These are phyloP conservation scores for Salarias fasciatus DNA, from an alignment of 2,797 vertebrate species.

Conservation along the genomic window DNA sequence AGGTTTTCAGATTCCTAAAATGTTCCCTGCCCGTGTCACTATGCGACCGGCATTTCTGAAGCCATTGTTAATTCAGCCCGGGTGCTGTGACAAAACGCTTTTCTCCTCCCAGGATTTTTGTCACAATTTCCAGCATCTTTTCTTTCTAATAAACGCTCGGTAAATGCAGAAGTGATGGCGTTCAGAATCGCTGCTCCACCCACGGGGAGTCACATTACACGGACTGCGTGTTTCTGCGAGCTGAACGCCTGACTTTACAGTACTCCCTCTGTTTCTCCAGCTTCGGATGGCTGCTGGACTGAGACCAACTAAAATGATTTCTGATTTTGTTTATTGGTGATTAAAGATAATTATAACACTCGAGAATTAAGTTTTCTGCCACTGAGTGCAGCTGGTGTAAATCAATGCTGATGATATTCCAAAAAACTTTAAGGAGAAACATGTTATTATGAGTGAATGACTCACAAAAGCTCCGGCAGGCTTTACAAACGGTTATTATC, in stretches of 20 bases:
- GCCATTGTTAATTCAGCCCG: conserved; percentile 10
- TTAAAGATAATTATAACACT: conserved; percentile 22
- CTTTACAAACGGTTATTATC: background rate
- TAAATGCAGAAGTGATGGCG: conserved; percentile 6
- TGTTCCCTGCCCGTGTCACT: background rate
- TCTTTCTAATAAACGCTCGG: conserved; percentile 27
- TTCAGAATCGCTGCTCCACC: conserved; percentile 2
- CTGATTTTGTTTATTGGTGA: conserved; percentile 22
- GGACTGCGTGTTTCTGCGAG: conserved; percentile 4
- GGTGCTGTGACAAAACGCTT: conserved; percentile 14
- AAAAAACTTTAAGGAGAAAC: background rate
- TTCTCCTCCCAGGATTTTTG: conserved; percentile 11
- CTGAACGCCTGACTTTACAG: background rate
- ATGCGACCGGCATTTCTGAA: conserved; percentile 14
- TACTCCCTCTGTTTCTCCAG: background rate
- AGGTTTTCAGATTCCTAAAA: background rate
- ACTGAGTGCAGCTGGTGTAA: background rate
- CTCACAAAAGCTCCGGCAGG: background rate
- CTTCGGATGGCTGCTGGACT: conserved; percentile 6
- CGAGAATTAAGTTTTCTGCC: conserved; percentile 4
- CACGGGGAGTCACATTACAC: conserved; percentile 16
- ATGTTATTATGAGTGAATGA: background rate
- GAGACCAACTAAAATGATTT: conserved; percentile 18
- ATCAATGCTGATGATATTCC: conserved; percentile 1
- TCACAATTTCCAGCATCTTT: conserved; percentile 12